Evolutionary conservation across 2,797 vertebrate genomes (phyloP).

Genomic region (Cossypha niveicapilla): DNA sequence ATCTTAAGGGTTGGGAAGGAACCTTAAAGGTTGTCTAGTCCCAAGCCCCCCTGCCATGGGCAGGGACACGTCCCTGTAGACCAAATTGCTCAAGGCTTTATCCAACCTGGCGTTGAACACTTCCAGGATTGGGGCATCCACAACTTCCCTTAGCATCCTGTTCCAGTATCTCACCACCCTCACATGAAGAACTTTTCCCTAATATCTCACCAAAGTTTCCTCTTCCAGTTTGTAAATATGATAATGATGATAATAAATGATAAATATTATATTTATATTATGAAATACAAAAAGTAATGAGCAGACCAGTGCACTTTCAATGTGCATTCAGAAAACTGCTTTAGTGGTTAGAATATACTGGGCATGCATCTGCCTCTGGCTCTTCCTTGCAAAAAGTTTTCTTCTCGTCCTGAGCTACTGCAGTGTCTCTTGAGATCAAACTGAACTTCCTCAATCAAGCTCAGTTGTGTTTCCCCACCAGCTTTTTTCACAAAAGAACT

Average conservation of each 20-base stretch:
- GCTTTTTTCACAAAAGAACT: background rate
- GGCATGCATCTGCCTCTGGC: background rate
- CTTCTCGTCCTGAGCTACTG: background rate
- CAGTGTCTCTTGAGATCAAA: background rate
- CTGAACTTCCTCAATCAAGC: background rate
- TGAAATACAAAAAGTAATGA: background rate
- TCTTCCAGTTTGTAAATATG: background rate
- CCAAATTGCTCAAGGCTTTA: background rate
- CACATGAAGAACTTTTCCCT: background rate
- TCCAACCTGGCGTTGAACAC: background rate
- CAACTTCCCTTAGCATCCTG: background rate
- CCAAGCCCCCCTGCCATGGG: background rate
- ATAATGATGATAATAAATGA: rapidly evolving
- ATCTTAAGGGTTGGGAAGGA: background rate
- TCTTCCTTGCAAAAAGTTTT: background rate
- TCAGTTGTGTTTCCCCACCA: background rate
- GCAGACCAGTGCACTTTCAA: background rate
- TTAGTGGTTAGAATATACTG: background rate
- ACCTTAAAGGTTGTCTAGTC: background rate
- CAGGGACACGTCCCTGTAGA: background rate
- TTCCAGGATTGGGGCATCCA: background rate
- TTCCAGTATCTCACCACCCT: background rate
- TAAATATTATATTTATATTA: background rate
- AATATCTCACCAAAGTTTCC: background rate
- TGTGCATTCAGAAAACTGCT: background rate